Evolutionary conservation across 1,140 invertebrate species (phyloP), one percentile per base, ranked within the genome.

Genomic region (Drosophila burlai): DNA sequence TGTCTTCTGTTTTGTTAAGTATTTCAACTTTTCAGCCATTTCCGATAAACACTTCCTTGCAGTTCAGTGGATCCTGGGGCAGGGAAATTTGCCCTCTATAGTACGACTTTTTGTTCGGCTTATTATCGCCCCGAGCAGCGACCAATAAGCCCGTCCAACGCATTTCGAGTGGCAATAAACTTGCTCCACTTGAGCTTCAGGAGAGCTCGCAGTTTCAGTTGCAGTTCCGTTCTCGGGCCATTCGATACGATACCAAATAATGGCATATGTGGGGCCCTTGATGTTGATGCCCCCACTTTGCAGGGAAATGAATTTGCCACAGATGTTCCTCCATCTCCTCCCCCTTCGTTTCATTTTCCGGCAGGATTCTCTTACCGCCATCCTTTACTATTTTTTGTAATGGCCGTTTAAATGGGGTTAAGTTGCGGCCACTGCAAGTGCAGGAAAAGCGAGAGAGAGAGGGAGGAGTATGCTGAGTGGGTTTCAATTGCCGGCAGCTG

Each of bases 141-240:
- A 31, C 58, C 78, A 77, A 81, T 81, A 81, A 79, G 75, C 75
- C 65, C 75, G 50, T 83, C 76, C 77, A 72, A 49, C 66, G 62
- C 76, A 80, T 54, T 83, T 78, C 62, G 71, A 83, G 81, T 79
- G 80, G 81, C 81, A 82, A 83, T 83, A 82, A 83, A 79, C 64
- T 75, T 69, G 61, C 49, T n/a, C 74, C 75, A 61, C 75, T 77
- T 49, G 49, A 77, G 47, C 74, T 29, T 29, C 57, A 46, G 57
- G 36, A 57, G 43, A 29, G 75, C 54, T 24, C 34, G 21, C 74
- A 54, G 74, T 49, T 73, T 71, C 54, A 61, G 64, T 78, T 69
- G 46, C 54, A 55, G 64, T 38, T 64, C 43, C 43, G 21, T 29
- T 34, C n/a, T 26, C 66, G 3, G 59, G 10, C 21, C 58, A 50